Percentiles rank a stretch among this genome's conserved stretches.
Conservation (phyloP, 2,113 vertebrate genomes). For the Oplegnathus fasciatus region DNA sequence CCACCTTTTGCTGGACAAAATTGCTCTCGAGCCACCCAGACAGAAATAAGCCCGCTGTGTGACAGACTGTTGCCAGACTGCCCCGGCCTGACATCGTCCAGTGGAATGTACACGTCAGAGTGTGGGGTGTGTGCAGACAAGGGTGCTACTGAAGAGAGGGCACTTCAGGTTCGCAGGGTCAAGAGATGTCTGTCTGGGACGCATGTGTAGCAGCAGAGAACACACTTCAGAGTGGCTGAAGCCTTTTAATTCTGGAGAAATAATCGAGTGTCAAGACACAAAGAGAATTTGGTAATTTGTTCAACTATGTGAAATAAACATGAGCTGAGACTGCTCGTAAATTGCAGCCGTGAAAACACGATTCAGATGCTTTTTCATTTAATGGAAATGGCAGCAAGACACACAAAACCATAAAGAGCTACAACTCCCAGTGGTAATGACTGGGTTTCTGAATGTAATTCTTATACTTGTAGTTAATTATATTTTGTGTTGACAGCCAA, state of each 20-base stretch:
- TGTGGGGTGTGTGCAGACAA: conserved; percentile 62
- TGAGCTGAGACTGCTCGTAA: neutral
- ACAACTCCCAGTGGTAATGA: neutral
- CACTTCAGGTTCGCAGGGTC: conserved; percentile 79
- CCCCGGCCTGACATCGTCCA: conserved; percentile 74
- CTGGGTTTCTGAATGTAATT: neutral
- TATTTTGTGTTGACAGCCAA: neutral
- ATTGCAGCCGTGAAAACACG: neutral
- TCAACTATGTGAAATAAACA: neutral
- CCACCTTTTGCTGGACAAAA: conserved; percentile 25
- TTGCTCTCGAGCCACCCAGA: conserved; percentile 40
- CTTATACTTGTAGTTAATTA: neutral
- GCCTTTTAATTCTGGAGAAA: neutral
- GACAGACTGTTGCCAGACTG: conserved; percentile 81
- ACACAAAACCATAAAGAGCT: neutral
- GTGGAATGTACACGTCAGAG: conserved; percentile 83
- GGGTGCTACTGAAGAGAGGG: conserved; percentile 65
- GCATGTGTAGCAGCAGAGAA: conserved; percentile 57
- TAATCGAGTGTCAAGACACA: neutral
- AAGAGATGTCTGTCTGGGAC: conserved; percentile 77
- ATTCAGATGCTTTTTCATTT: neutral
- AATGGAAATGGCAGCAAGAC: neutral
- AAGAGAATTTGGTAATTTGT: neutral
- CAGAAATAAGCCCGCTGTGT: conserved; percentile 55
- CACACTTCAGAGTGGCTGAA: neutral